Evolutionary conservation across 2,113 vertebrate genomes (phyloP).

Genomic region (Paramisgurnus dabryanus): DNA sequence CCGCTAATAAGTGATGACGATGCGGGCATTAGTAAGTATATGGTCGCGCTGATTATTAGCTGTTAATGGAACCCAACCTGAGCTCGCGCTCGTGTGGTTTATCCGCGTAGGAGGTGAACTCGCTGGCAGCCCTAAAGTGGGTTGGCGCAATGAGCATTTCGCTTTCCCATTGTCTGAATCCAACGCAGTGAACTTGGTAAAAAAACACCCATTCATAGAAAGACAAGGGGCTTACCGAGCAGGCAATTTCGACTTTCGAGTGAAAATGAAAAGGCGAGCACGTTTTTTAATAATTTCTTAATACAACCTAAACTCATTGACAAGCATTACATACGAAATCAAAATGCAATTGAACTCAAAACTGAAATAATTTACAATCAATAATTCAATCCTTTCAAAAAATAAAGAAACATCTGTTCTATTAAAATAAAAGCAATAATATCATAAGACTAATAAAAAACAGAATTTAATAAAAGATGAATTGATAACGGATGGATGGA

Average conservation of each 20-base stretch:
- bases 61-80: neutral
- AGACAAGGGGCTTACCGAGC: neutral
- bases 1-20: conserved; percentile 15
- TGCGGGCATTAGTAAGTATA: conserved; percentile 3
- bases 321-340: no score
- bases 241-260: neutral
- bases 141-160: neutral
- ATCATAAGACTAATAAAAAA: no score
- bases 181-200: neutral
- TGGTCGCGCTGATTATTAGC: conserved; percentile 7
- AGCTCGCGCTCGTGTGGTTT: neutral
- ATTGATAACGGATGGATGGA: neutral
- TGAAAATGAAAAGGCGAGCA: neutral
- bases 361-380: no score
- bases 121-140: neutral
- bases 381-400: no score
- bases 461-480: neutral
- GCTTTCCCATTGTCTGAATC: neutral
- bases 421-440: no score
- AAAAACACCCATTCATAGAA: conserved; percentile 9
- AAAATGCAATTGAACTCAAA: no score
- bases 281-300: no score
- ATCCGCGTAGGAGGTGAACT: neutral
- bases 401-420: no score
- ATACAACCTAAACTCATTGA: no score